These are phyloP conservation scores for Actinia tenebrosa DNA, from an alignment of 64 coral and sea anemone genomes.

Conservation along the genomic window DNA sequence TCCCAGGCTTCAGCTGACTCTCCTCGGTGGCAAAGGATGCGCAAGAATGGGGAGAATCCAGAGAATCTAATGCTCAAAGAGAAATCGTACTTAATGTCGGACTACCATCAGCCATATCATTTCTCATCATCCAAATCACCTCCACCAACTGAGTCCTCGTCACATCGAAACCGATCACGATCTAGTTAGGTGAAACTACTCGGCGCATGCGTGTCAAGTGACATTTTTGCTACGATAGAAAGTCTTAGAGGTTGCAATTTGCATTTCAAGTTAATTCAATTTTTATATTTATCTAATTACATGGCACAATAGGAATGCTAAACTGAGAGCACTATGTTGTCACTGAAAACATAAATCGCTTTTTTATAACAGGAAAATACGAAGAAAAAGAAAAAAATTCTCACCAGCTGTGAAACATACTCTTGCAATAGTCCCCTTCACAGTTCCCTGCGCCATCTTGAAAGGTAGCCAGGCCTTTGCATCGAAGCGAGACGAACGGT, in stretches of 20 bases:
- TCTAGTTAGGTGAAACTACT: background rate
- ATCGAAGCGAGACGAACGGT: too few relatives aligned
- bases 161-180: background rate
- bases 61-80: constrained; percentile 53
- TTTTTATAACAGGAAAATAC: too few relatives aligned
- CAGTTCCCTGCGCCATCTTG: too few relatives aligned
- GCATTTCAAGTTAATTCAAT: background rate
- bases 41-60: constrained; percentile 23
- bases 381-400: too few relatives aligned
- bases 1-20: background rate
- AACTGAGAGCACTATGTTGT: too few relatives aligned
- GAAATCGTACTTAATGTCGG: constrained; percentile 47
- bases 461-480: too few relatives aligned
- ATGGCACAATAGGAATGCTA: too few relatives aligned
- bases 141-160: background rate
- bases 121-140: constrained; percentile 28
- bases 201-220: background rate
- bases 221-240: background rate
- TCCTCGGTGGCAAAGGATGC: constrained; percentile 25
- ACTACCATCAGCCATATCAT: constrained; percentile 65
- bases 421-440: too few relatives aligned
- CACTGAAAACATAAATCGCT: too few relatives aligned
- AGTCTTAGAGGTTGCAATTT: background rate
- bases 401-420: too few relatives aligned
- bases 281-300: background rate